Evolutionary conservation across 2,113 vertebrate genomes (phyloP).

Genomic region (Heptranchias perlo): DNA sequence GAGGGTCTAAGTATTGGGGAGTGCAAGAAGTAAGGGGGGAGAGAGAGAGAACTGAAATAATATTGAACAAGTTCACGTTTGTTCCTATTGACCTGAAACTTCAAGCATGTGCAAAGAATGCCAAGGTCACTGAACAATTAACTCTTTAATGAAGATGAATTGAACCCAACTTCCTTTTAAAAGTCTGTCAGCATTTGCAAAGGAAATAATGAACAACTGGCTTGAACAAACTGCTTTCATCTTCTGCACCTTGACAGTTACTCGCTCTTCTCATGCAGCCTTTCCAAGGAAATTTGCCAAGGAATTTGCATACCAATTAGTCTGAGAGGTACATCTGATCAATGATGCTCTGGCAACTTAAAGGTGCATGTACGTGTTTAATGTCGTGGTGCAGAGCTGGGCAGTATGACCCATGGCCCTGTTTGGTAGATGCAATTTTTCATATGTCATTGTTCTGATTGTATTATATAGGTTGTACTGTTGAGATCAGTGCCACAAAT

Average conservation of each 20-base stretch:
- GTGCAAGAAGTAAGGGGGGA: not conserved
- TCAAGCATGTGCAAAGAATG: conserved; percentile 9
- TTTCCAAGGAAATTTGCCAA: conserved; percentile 54
- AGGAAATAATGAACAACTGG: conserved; percentile 54
- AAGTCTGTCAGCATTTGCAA: conserved; percentile 69
- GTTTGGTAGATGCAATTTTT: not conserved
- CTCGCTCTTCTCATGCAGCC: conserved; percentile 51
- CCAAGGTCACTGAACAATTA: conserved; percentile 61
- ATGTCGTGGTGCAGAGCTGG: not conserved
- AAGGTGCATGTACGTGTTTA: not conserved
- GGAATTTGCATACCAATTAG: conserved; percentile 43
- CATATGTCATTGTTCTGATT: conserved; percentile 18
- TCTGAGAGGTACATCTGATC: conserved; percentile 47
- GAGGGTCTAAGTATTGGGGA: not conserved
- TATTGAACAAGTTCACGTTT: conserved; percentile 2
- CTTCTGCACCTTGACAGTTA: conserved; percentile 57
- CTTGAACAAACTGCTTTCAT: conserved; percentile 60
- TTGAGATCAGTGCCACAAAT: not conserved
- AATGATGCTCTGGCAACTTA: conserved; percentile 40
- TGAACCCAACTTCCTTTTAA: conserved; percentile 65
- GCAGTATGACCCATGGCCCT: not conserved
- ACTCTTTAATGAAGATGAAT: conserved; percentile 78
- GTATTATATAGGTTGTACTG: too few species aligned
- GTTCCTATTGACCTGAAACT: conserved; percentile 29
- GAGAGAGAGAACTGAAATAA: not conserved